phyloP scores from a whole-genome alignment of 2,888 invertebrate genomes.

The Nephrotoma appendiculata region DNA sequence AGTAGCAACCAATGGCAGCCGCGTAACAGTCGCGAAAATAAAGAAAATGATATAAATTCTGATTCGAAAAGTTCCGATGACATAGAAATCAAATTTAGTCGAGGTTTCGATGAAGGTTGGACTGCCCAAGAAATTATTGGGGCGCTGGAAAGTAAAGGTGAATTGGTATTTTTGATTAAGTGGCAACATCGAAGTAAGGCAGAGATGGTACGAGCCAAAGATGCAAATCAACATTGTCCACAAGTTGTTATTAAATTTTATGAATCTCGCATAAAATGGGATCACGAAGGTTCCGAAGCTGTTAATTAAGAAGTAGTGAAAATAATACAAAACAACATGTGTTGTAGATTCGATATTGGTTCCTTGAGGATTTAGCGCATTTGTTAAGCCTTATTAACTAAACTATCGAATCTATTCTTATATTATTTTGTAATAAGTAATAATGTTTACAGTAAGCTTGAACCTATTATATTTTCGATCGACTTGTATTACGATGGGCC shows the following conservation, averaged over 20 bases:
- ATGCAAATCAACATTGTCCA: not conserved
- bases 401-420: not conserved
- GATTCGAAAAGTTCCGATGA: not conserved
- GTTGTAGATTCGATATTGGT: not conserved
- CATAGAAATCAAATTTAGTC: not conserved
- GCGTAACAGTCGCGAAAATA: not conserved
- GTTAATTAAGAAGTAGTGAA: not conserved
- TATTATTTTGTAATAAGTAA: not conserved
- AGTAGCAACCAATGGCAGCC: not conserved
- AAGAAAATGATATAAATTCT: not conserved
- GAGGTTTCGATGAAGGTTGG: not conserved
- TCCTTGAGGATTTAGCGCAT: not conserved
- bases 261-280: constrained; percentile 1
- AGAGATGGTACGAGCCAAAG: not conserved
- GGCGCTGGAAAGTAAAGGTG: not conserved
- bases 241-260: constrained; percentile 3
- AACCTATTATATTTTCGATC: not conserved
- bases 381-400: not conserved
- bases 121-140: not conserved
- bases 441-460: not conserved
- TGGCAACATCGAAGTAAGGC: not conserved
- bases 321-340: not conserved
- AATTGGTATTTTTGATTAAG: constrained; percentile 1
- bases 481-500: not conserved
- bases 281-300: not conserved